phyloP scores from a whole-genome alignment of 2,888 invertebrate species.

The Stenoptilia bipunctidactyla region DNA sequence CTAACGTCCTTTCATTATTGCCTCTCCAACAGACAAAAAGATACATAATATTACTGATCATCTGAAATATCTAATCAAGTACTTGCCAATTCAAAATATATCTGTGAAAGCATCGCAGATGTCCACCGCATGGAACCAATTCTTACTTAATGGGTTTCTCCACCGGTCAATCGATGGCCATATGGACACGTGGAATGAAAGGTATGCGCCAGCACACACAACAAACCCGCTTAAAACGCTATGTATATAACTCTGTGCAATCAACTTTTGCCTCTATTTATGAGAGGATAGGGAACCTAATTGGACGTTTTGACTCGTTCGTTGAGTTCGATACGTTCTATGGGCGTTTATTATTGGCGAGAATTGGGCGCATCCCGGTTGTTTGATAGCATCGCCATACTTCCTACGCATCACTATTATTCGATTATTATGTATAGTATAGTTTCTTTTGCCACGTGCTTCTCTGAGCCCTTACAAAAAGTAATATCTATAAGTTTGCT shows the following conservation, averaged over 20 bases:
- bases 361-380: constrained; percentile 70
- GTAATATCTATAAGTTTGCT: too few relatives aligned
- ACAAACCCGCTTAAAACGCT: constrained; percentile 13
- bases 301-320: constrained; percentile 31
- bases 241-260: constrained; percentile 26
- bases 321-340: constrained; percentile 50
- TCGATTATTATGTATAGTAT: too few relatives aligned
- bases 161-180: constrained; percentile 33
- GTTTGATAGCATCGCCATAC: constrained; percentile 62
- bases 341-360: constrained; percentile 66
- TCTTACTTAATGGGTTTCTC: constrained; percentile 29
- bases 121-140: background rate
- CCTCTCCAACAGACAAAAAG: too few relatives aligned
- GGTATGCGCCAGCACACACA: constrained; percentile 33
- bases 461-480: too few relatives aligned
- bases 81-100: too few relatives aligned
- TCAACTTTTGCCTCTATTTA: constrained; percentile 39
- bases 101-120: background rate
- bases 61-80: too few relatives aligned
- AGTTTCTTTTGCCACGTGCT: too few relatives aligned
- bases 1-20: constrained; percentile 20
- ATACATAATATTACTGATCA: too few relatives aligned
- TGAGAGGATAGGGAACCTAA: constrained; percentile 38
- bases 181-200: constrained; percentile 32
- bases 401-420: constrained; percentile 32